Evolutionary conservation across 2,797 vertebrate species (phyloP).

Genomic region (Smutsia gigantea): DNA sequence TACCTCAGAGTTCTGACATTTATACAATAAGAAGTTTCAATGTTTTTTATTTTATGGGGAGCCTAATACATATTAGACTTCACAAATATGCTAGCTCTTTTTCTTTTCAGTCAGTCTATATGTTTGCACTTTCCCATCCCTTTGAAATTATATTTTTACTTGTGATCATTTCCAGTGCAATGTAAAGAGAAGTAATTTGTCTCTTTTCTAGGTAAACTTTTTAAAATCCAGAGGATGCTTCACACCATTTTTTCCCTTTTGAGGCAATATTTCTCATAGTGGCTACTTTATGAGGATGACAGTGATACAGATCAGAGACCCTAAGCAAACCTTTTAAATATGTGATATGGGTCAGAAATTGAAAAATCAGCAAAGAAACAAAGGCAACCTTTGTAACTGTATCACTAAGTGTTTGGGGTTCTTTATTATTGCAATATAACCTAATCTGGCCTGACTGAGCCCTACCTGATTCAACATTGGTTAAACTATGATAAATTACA

Average conservation of each 20-base stretch:
- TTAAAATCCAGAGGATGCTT: slow-evolving; percentile 14
- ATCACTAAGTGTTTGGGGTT: background rate
- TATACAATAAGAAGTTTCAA: slow-evolving; percentile 52
- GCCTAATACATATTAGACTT: background rate
- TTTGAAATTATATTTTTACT: slow-evolving; percentile 15
- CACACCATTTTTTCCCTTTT: background rate
- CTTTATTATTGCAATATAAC: background rate
- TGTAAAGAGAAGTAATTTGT: background rate
- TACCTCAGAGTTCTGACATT: slow-evolving; percentile 59
- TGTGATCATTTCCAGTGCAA: slow-evolving; percentile 11
- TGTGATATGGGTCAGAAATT: background rate
- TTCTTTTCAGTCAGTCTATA: background rate
- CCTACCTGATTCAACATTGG: background rate
- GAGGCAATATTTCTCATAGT: background rate
- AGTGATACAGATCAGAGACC: background rate
- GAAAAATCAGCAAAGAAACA: background rate
- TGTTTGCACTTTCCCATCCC: background rate
- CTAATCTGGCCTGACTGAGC: background rate
- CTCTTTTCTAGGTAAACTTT: background rate
- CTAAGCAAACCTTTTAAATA: background rate
- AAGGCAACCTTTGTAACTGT: background rate
- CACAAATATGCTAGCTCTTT: background rate
- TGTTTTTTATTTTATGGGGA: slow-evolving; percentile 29
- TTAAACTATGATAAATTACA: background rate
- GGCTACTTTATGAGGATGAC: background rate